Conservation (phyloP, 2,113 vertebrate species). For the Calyptomena viridis region DNA sequence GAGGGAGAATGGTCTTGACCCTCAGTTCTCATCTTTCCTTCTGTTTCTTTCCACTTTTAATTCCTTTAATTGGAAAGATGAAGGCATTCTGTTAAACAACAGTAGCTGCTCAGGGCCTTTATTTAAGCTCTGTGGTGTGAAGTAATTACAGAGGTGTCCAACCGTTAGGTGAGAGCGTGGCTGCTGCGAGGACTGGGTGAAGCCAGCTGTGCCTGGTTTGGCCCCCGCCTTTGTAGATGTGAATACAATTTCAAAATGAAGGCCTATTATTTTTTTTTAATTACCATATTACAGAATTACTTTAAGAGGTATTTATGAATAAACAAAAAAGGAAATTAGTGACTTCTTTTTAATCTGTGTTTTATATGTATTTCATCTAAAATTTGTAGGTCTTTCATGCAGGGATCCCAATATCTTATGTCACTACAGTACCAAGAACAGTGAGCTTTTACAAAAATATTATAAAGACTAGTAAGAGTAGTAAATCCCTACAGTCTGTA, state of each 20-base stretch:
- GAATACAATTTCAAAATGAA: neutral
- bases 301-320: neutral
- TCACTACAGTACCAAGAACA: neutral
- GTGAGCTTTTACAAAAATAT: neutral
- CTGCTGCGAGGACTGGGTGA: neutral
- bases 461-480: neutral
- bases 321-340: neutral
- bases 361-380: neutral
- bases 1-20: neutral
- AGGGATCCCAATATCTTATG: neutral
- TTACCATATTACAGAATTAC: neutral
- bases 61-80: neutral
- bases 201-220: neutral
- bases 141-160: neutral
- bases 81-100: neutral
- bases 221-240: neutral
- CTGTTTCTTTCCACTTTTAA: neutral
- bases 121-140: neutral
- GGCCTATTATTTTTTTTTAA: neutral
- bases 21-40: neutral
- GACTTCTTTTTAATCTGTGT: neutral
- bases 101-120: neutral
- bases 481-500: neutral
- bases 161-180: accelerated
- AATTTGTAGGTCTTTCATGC: neutral